phyloP scores from a whole-genome alignment of 2,888 invertebrate genomes.

The Euclidia mi region DNA sequence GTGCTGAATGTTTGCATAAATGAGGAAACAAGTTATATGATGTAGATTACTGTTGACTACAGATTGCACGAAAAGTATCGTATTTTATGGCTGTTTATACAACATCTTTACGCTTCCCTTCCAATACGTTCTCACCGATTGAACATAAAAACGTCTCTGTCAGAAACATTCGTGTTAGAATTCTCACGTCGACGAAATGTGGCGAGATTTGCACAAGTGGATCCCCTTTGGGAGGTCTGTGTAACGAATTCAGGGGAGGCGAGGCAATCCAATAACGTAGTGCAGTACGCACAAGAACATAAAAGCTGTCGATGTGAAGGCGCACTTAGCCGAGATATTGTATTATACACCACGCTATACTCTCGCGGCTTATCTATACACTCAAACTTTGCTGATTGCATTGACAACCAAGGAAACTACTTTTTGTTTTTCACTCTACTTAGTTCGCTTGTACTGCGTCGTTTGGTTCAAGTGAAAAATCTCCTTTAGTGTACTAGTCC shows the following conservation, averaged over 20 bases:
- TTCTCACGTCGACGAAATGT: slow-evolving; percentile 68
- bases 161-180: slow-evolving; percentile 68
- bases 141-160: slow-evolving; percentile 73
- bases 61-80: slow-evolving; percentile 36
- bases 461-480: background rate
- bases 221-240: slow-evolving; percentile 61
- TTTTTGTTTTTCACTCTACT: slow-evolving; percentile 31
- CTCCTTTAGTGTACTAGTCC: too few relatives aligned
- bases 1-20: slow-evolving; percentile 29
- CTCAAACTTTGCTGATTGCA: slow-evolving; percentile 47
- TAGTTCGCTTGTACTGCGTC: slow-evolving; percentile 9
- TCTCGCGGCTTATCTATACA: slow-evolving; percentile 36
- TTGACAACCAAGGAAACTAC: slow-evolving; percentile 15
- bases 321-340: slow-evolving; percentile 43
- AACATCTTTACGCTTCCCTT: slow-evolving; percentile 61
- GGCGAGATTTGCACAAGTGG: slow-evolving; percentile 73
- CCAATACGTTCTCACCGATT: slow-evolving; percentile 69
- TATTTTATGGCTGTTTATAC: slow-evolving; percentile 61
- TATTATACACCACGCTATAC: slow-evolving; percentile 26
- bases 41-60: slow-evolving; percentile 40
- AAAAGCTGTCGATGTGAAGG: slow-evolving; percentile 53
- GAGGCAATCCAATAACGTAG: slow-evolving; percentile 64
- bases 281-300: slow-evolving; percentile 57
- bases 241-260: slow-evolving; percentile 61
- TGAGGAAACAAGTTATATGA: slow-evolving; percentile 35